Conservation (phyloP, 1,140 invertebrate species). For the Drosophila fuyamai region DNA sequence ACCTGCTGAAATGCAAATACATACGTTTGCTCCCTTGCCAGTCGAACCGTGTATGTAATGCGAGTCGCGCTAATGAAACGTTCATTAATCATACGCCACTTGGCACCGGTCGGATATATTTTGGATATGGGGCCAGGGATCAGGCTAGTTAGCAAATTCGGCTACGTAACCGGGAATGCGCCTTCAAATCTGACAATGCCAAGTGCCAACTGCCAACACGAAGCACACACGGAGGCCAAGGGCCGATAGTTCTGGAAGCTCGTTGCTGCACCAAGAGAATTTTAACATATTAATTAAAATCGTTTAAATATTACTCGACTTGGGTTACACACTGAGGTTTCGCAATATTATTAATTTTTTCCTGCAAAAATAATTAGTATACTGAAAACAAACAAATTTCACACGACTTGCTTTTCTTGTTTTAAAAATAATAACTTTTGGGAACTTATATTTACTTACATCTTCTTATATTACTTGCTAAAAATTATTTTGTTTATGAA, state of each 20-base stretch:
- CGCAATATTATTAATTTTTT: too few relatives aligned
- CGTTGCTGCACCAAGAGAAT: conserved; percentile 2
- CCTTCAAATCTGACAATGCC: conserved; percentile 58
- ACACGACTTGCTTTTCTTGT: too few relatives aligned
- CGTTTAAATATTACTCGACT: too few relatives aligned
- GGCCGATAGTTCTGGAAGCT: not conserved
- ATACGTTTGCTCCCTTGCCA: conserved; percentile 18
- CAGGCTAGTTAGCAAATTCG: conserved; percentile 42
- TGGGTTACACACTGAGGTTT: too few relatives aligned
- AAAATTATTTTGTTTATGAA: too few relatives aligned
- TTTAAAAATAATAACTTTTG: too few relatives aligned
- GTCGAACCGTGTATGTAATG: conserved; percentile 49
- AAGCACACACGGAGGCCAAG: conserved; percentile 21
- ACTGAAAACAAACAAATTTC: too few relatives aligned
- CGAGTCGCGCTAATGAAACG: conserved; percentile 75
- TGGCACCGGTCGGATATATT: conserved; percentile 48
- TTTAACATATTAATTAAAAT: too few relatives aligned
- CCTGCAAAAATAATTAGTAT: too few relatives aligned
- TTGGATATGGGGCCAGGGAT: conserved; percentile 32
- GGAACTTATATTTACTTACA: too few relatives aligned
- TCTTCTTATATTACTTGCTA: too few relatives aligned
- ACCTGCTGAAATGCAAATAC: conserved; percentile 81
- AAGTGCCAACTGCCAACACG: conserved; percentile 68
- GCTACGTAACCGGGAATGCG: conserved; percentile 29
- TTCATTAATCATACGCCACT: conserved; percentile 76